Conservation (phyloP, 2,797 vertebrate species). For the Uromys caudimaculatus region DNA sequence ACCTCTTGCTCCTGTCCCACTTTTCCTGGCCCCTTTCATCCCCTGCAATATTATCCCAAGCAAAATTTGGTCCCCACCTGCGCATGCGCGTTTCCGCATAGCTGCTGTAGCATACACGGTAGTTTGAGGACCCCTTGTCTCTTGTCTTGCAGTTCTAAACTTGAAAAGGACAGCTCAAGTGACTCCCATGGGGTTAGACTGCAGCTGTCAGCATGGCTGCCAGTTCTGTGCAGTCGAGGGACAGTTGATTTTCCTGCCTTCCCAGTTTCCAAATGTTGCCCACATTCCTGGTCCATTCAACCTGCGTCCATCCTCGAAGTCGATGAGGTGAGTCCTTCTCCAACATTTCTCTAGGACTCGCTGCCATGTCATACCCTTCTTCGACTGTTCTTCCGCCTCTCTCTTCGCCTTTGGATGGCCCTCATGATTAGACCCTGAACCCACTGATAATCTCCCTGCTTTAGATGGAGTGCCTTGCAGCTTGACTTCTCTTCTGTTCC, state of each 20-base stretch:
- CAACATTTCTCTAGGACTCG: neutral
- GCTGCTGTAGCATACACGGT: neutral
- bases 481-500: neutral
- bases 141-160: neutral
- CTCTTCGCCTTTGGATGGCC: neutral
- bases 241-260: neutral
- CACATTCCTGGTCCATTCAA: neutral
- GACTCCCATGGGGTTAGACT: neutral
- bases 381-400: neutral
- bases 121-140: neutral
- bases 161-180: neutral
- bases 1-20: neutral
- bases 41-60: neutral
- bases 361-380: neutral
- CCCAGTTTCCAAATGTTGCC: neutral
- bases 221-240: neutral
- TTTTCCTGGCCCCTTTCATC: neutral
- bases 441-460: neutral
- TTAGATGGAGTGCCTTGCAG: neutral
- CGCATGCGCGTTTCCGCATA: neutral
- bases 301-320: neutral
- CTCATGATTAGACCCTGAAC: neutral
- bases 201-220: neutral
- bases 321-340: neutral
- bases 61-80: neutral